phyloP scores from a whole-genome alignment of 2,888 invertebrate species.

The Zelleria hepariella region DNA sequence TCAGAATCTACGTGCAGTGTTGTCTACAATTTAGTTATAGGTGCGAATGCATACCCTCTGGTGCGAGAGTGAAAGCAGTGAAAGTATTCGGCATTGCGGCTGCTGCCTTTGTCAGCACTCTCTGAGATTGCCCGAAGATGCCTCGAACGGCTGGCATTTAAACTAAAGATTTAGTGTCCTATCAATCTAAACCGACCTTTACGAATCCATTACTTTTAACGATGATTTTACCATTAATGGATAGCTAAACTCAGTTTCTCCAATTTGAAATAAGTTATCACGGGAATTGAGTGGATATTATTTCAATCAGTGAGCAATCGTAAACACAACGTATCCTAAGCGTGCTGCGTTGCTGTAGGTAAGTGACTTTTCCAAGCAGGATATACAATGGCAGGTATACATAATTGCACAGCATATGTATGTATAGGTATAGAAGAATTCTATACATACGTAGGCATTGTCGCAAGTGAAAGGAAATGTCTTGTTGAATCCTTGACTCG shows the following conservation, averaged over 20 bases:
- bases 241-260: no score
- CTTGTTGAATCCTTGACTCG: slow-evolving; percentile 67
- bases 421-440: not conserved
- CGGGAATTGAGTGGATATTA: no score
- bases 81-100: slow-evolving; percentile 35
- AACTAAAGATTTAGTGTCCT: not conserved
- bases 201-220: not conserved
- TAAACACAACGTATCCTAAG: no score
- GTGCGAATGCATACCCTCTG: slow-evolving; percentile 21
- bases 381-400: no score
- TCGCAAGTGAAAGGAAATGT: slow-evolving; percentile 71
- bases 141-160: not conserved
- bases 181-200: not conserved
- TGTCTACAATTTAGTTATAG: slow-evolving; percentile 29
- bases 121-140: not conserved
- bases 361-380: no score
- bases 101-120: not conserved
- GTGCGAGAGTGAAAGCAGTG: slow-evolving; percentile 62
- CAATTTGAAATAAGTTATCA: no score
- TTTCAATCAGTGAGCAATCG: no score
- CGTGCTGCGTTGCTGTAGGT: no score
- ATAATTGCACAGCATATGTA: not conserved
- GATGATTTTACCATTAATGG: no score
- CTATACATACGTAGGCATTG: slow-evolving; percentile 37
- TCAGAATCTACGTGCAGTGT: slow-evolving; percentile 24